Conservation (phyloP, 1,140 invertebrate species). For the Caenorhabditis inopinata region DNA sequence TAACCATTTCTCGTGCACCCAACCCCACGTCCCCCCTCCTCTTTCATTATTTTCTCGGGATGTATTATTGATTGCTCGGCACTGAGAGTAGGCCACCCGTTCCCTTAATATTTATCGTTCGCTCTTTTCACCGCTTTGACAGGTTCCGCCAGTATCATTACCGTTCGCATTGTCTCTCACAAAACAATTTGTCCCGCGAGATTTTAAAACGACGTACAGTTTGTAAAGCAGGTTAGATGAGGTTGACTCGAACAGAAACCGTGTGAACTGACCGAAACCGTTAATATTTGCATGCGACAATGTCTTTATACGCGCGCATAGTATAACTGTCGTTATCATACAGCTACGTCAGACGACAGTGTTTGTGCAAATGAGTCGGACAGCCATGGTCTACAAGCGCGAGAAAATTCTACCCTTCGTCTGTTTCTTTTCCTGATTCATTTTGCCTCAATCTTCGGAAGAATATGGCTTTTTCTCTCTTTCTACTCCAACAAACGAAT, state of each 20-base stretch:
- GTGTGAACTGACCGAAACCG: constrained; percentile 22
- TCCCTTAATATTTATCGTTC: not conserved
- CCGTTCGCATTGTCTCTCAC: not conserved
- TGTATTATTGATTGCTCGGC: constrained; percentile 7
- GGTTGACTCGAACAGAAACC: no score
- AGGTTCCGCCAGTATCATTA: not conserved
- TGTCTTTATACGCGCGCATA: not conserved
- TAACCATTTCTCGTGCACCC: no score
- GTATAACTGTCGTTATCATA: constrained; percentile 18
- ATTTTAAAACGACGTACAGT: no score
- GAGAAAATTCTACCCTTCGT: constrained; percentile 13
- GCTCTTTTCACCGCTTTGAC: constrained; percentile 10
- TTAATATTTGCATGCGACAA: constrained; percentile 13
- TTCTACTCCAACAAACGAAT: not conserved
- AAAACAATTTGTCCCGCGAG: no score
- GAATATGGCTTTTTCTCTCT: not conserved
- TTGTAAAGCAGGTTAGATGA: no score
- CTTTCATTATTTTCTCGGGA: not conserved
- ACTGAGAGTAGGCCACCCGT: not conserved
- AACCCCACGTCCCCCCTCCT: not conserved
- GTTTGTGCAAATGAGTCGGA: not conserved
- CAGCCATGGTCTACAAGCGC: not conserved
- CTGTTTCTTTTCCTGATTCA: not conserved
- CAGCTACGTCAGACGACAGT: not conserved
- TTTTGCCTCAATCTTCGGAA: not conserved